These are phyloP conservation scores for Odobenus rosmarus DNA, from an alignment of 2,113 vertebrate genomes.

Conservation along the genomic window DNA sequence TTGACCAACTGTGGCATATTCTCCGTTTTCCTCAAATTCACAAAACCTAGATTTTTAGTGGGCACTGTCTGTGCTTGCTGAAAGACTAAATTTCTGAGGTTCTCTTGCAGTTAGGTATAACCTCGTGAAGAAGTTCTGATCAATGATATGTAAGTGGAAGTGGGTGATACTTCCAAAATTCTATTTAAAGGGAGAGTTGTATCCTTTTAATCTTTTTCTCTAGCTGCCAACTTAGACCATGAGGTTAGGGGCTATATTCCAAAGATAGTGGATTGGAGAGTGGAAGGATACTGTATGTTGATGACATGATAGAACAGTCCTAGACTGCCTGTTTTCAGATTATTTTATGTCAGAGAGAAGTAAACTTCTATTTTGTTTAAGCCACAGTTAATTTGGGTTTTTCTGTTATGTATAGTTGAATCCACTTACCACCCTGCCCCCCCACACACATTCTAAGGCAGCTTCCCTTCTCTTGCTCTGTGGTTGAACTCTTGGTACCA, in stretches of 20 bases:
- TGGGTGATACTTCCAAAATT: not conserved
- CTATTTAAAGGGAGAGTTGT: not conserved
- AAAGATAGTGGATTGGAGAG: not conserved
- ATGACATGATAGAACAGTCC: not conserved
- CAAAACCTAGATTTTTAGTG: not conserved
- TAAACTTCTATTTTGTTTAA: not conserved
- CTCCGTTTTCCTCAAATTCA: not conserved
- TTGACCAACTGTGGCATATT: not conserved
- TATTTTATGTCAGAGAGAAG: conserved; percentile 30
- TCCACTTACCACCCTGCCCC: not conserved
- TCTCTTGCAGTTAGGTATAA: not conserved
- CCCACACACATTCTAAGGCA: not conserved
- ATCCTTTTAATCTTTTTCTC: not conserved
- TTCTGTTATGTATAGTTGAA: not conserved
- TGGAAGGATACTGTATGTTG: not conserved
- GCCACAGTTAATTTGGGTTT: not conserved
- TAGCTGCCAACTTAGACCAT: not conserved
- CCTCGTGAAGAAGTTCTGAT: not conserved
- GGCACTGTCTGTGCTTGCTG: not conserved
- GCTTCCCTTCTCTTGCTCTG: not conserved
- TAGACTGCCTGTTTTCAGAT: not conserved
- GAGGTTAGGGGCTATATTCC: not conserved
- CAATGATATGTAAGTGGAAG: not conserved
- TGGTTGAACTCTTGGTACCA: not conserved
- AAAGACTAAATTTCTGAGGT: not conserved